Percentiles rank a stretch among this genome's conserved stretches.
Evolutionary conservation across 1,140 invertebrate genomes (phyloP).

Genomic region (Harpegnathos saltator): DNA sequence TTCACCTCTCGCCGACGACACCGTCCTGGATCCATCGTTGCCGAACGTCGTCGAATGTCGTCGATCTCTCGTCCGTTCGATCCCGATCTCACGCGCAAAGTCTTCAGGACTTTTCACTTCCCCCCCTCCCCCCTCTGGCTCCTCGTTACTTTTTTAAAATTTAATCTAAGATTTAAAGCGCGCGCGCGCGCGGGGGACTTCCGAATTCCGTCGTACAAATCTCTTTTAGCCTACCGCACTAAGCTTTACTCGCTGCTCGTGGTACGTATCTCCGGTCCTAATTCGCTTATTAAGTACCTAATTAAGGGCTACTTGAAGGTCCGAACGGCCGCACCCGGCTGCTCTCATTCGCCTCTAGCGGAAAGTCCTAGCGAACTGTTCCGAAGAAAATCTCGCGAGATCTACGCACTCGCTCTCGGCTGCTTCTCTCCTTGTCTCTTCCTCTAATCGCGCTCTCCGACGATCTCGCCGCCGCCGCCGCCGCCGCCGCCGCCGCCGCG

Average conservation of each 20-base stretch:
- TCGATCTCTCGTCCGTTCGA: constrained; percentile 15
- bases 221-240: constrained; percentile 17
- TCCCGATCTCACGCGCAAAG: neutral
- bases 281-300: constrained; percentile 24
- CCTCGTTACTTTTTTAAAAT: neutral
- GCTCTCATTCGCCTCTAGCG: neutral
- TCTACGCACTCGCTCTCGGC: neutral
- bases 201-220: constrained; percentile 42
- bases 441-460: neutral
- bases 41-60: constrained; percentile 15
- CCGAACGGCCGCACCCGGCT: neutral
- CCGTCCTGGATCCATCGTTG: constrained; percentile 65
- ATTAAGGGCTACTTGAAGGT: constrained; percentile 16
- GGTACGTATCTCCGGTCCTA: neutral
- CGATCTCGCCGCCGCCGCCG: constrained; percentile 15
- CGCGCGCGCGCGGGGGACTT: neutral
- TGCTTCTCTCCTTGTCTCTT: neutral
- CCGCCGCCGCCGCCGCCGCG: too few species aligned
- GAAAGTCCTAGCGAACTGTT: neutral
- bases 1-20: constrained; percentile 76
- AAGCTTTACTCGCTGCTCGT: constrained; percentile 5
- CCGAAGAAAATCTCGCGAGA: neutral
- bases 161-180: constrained; percentile 2
- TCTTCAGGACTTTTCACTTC: neutral
- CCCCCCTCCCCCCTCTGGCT: neutral